phyloP scores from a whole-genome alignment of 2,888 invertebrate species.

The Brachyptera putata region DNA sequence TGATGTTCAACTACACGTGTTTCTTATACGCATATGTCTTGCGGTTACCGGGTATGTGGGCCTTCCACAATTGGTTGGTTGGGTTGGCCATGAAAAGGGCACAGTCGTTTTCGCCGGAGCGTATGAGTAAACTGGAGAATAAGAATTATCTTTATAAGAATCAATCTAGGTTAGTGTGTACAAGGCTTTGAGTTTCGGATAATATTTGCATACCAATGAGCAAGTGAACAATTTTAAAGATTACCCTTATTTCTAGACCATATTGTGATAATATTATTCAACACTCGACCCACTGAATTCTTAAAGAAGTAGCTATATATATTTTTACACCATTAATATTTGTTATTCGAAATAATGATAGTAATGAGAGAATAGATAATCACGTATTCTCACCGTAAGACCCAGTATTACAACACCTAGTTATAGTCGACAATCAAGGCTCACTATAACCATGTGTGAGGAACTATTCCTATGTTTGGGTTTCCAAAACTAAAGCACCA shows the following conservation, averaged over 20 bases:
- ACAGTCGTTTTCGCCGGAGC: background rate
- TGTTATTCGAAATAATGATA: too few species aligned
- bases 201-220: background rate
- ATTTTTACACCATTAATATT: background rate
- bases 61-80: conserved; percentile 29
- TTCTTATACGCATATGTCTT: conserved; percentile 23
- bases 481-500: too few species aligned
- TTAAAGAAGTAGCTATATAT: background rate
- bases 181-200: background rate
- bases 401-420: too few species aligned
- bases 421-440: too few species aligned
- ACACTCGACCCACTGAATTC: background rate
- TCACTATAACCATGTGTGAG: too few species aligned
- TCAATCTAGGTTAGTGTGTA: background rate
- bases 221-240: background rate
- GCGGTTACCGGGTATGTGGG: conserved; percentile 23
- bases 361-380: too few species aligned
- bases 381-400: too few species aligned
- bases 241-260: background rate
- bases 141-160: conserved; percentile 1
- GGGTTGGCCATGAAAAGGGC: background rate
- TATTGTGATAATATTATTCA: background rate
- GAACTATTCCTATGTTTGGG: too few species aligned
- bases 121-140: background rate
- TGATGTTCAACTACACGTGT: conserved; percentile 28